A percentile compares a stretch with the other conserved stretches of the same genome.
phyloP scores from a whole-genome alignment of 2,113 vertebrate species.

The Thomomys bottae region DNA sequence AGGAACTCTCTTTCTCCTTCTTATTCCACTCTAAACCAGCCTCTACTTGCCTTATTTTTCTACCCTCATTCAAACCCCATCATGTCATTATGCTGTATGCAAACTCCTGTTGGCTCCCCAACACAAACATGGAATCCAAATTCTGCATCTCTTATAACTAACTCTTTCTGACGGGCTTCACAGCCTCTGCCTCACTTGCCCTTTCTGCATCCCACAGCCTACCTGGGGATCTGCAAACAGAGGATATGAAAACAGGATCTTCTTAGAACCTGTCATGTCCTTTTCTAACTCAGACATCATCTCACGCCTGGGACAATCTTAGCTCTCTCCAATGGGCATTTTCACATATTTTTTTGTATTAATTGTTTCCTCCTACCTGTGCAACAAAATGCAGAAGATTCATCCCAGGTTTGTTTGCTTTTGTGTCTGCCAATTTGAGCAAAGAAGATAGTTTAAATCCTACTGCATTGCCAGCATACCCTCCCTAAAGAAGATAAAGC shows the following conservation, averaged over 20 bases:
- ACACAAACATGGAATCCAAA: neutral
- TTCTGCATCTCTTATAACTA: neutral
- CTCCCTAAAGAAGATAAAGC: constrained; percentile 88
- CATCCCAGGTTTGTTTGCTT: constrained; percentile 99
- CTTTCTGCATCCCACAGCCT: neutral
- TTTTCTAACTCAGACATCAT: neutral
- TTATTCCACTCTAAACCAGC: neutral
- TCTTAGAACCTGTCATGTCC: neutral
- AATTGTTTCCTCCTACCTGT: constrained; percentile 88
- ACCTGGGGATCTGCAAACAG: neutral
- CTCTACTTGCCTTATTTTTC: neutral
- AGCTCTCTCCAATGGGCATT: neutral
- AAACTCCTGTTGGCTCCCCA: neutral
- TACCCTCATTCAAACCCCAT: neutral
- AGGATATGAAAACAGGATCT: neutral
- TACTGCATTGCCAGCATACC: constrained; percentile 98
- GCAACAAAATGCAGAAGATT: constrained; percentile 98
- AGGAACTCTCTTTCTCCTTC: neutral
- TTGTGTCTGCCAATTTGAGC: constrained; percentile 97
- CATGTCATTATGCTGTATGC: neutral
- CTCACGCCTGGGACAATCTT: neutral
- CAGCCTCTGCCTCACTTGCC: neutral
- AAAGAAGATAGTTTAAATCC: constrained; percentile 98
- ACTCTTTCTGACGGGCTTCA: neutral
- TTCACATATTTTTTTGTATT: neutral